Evolutionary conservation across 1,140 invertebrate species (phyloP).

Genomic region (Sycobia sp.): DNA sequence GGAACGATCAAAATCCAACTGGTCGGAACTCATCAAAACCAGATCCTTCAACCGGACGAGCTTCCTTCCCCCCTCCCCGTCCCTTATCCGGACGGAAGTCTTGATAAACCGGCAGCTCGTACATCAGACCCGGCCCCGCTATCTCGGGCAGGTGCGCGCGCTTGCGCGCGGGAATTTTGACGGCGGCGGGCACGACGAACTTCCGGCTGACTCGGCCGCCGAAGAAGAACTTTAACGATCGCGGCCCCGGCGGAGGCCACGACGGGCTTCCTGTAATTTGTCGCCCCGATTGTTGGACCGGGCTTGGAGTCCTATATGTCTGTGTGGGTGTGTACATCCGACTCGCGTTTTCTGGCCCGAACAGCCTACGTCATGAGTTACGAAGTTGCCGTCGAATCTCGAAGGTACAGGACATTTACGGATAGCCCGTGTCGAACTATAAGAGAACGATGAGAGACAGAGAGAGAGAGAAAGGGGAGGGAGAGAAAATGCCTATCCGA

Average conservation of each 20-base stretch:
- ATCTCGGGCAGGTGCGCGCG: neutral
- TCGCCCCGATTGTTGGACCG: neutral
- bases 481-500: no score
- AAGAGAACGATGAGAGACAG: no score
- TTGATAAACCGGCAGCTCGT: conserved; percentile 6
- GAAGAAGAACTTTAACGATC: conserved; percentile 41
- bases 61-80: neutral
- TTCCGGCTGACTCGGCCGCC: conserved; percentile 11
- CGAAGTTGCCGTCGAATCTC: no score
- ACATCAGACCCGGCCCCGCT: no score
- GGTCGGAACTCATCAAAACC: neutral
- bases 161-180: conserved; percentile 18
- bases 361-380: no score
- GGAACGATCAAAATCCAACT: no score
- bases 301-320: neutral
- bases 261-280: conserved; percentile 23
- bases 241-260: no score
- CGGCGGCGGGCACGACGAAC: neutral
- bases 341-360: no score
- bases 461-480: no score
- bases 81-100: neutral
- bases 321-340: neutral
- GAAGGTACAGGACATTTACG: no score
- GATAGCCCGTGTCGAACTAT: no score
- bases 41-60: neutral